Base-by-base conservation (phyloP, 1,140 invertebrate genomes). In the Aphidius gifuensis region DNA sequence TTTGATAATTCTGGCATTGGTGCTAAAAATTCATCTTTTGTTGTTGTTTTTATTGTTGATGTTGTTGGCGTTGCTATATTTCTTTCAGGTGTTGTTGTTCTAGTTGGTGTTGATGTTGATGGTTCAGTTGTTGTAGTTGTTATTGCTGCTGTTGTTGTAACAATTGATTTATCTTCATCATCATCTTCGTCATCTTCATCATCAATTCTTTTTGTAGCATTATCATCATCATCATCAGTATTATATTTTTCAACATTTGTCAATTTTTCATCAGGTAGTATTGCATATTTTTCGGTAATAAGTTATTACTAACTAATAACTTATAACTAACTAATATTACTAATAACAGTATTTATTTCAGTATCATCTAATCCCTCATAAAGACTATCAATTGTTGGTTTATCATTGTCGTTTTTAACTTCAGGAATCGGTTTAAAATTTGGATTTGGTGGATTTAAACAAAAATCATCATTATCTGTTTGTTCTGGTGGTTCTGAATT, bases 1-100 rank as follows among this genome's bases (percentile, higher is more conserved):
- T 94, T 95, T 8, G 92, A 94, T 49, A 89, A 77, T 71, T 91
- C 89, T 0, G 92, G 92, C 16, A 88, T 57, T 6, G 84, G 83
- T 9, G 86, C 86, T 7, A 86, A 64, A 53, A 86, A 82, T 60
- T 84, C 82, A 32, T 80, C 79, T 45, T 80, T 81, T 0, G 5
- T 45, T 44, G 44, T 49, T 9, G 39, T 38, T 21, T 51, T 50
- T 9, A 6, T 23, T 9, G 40, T 8, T 11, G 47, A 42, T 32
- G 23, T 32, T 32, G 23, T 3, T n/a, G n/a, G n/a, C n/a, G n/a
- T n/a, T n/a, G n/a, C n/a, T 32, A 4, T 32, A 32, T 32, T 32
- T 32, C 23, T 32, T 32, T 42, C 40, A 3, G n/a, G 38, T 9
- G 32, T 8, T 9, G 53, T 55, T 43, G 53, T n/a, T 43, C 1